phyloP scores from a whole-genome alignment of 92 coral and sea anemone species.

The Plumapathes pennacea region DNA sequence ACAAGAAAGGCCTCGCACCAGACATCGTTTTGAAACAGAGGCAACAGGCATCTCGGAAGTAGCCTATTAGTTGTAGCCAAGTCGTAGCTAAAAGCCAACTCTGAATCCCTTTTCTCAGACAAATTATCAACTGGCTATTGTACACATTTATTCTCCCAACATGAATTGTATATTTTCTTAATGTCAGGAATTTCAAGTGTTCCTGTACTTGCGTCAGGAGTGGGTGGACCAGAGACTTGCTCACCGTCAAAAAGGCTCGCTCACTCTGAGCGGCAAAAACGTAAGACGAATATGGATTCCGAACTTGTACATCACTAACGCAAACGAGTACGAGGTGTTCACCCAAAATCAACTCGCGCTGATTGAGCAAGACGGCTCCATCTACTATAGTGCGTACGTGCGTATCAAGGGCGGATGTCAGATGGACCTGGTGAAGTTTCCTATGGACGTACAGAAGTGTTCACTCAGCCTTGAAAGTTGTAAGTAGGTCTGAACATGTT shows the following conservation, averaged over 20 bases:
- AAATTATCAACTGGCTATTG: too few relatives aligned
- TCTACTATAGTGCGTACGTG: constrained; percentile 96
- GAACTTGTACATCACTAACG: constrained; percentile 86
- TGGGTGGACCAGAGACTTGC: constrained; percentile 86
- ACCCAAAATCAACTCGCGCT: constrained; percentile 83
- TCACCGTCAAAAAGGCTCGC: constrained; percentile 68
- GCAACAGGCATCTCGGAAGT: too few relatives aligned
- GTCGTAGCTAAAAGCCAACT: too few relatives aligned
- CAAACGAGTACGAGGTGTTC: constrained; percentile 75
- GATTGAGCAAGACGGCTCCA: constrained; percentile 79
- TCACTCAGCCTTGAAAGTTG: constrained; percentile 86
- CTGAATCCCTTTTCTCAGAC: too few relatives aligned
- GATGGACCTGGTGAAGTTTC: constrained; percentile 89
- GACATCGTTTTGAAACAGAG: too few relatives aligned
- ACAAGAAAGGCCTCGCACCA: too few relatives aligned
- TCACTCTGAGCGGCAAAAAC: constrained; percentile 82
- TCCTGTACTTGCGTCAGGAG: constrained; percentile 87
- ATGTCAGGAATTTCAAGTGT: constrained; percentile 83
- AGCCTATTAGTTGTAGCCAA: too few relatives aligned
- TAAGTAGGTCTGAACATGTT: constrained; percentile 38
- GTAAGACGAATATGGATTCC: constrained; percentile 91
- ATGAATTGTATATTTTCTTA: neutral
- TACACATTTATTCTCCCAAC: too few relatives aligned
- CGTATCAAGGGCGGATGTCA: too few relatives aligned
- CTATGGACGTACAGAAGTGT: constrained; percentile 94